These are phyloP conservation scores for Whitmania pigra DNA, from an alignment of 1,140 invertebrate genomes.

Conservation along the genomic window DNA sequence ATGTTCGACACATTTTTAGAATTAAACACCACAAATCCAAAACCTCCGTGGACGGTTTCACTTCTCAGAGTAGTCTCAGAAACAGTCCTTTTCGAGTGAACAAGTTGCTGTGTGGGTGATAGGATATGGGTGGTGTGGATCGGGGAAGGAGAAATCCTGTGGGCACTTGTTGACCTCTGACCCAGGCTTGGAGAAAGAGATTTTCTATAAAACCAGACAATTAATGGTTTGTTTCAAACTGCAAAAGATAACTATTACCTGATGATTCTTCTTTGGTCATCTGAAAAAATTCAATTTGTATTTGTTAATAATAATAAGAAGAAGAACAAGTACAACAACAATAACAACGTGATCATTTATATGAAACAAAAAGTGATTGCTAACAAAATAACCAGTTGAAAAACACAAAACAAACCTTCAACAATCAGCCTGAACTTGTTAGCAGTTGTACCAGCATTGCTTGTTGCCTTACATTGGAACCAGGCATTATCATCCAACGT, in stretches of 20 bases:
- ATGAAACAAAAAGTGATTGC: neutral
- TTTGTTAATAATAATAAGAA: neutral
- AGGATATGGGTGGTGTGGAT: neutral
- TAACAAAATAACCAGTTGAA: neutral
- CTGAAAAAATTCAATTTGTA: neutral
- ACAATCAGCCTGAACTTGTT: conserved; percentile 68
- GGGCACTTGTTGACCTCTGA: neutral
- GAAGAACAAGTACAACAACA: neutral
- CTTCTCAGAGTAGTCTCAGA: neutral
- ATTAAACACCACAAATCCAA: neutral
- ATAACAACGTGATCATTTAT: neutral
- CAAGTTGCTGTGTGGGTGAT: neutral
- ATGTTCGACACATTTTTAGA: too few relatives aligned
- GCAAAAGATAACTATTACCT: neutral
- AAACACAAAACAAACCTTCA: conserved; percentile 29
- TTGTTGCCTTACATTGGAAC: conserved; percentile 94
- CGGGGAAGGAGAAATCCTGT: neutral
- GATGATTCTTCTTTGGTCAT: neutral
- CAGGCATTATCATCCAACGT: conserved; percentile 75
- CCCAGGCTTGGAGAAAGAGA: neutral
- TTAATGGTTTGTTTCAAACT: neutral
- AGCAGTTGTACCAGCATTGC: conserved; percentile 83
- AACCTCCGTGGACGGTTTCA: neutral
- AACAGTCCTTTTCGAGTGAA: conserved; percentile 3
- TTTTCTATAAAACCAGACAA: neutral